phyloP scores from a whole-genome alignment of 2,113 vertebrate species.

The Cynoglossus semilaevis region DNA sequence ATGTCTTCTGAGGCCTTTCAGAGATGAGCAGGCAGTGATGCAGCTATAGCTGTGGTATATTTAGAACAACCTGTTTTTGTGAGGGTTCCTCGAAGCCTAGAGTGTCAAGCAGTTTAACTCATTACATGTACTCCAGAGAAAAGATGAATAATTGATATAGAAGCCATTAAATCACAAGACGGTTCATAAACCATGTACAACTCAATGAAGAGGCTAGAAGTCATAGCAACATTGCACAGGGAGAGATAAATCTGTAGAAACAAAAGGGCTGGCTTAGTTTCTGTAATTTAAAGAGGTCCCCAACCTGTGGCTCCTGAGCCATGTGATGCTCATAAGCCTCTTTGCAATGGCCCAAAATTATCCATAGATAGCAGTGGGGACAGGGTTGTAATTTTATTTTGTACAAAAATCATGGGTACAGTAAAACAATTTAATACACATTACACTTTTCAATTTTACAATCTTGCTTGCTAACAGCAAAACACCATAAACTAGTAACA shows the following conservation, averaged over 20 bases:
- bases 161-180: conserved; percentile 34
- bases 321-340: too few species aligned
- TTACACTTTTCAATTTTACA: too few species aligned
- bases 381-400: too few species aligned
- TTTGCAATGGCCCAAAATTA: too few species aligned
- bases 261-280: too few species aligned
- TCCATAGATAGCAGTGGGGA: too few species aligned
- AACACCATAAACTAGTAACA: too few species aligned
- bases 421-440: too few species aligned
- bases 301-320: conserved; percentile 8
- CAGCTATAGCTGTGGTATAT: not conserved
- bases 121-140: conserved; percentile 12
- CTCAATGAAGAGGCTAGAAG: conserved; percentile 19
- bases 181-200: conserved; percentile 21
- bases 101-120: conserved; percentile 17
- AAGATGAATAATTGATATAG: conserved; percentile 40
- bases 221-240: not conserved
- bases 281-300: not conserved
- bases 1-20: conserved; percentile 2
- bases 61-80: conserved; percentile 4
- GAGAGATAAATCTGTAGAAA: too few species aligned
- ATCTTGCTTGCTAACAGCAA: too few species aligned
- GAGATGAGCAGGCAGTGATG: not conserved
- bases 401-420: too few species aligned
- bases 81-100: conserved; percentile 12